These are phyloP conservation scores for Drosophila melanosoma DNA, from an alignment of 2,888 invertebrate species.

Conservation along the genomic window DNA sequence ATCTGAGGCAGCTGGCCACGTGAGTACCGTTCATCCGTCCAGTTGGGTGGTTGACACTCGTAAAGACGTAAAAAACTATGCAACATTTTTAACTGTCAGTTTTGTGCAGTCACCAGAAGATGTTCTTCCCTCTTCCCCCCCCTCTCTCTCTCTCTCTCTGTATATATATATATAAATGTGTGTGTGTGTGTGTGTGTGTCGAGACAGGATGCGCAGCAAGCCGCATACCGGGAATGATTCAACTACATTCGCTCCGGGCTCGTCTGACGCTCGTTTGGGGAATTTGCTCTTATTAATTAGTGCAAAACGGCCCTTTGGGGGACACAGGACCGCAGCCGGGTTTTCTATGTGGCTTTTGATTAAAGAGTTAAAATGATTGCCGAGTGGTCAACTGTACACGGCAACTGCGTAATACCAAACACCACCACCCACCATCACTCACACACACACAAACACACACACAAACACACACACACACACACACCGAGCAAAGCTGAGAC, in stretches of 20 bases:
- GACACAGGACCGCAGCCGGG: slow-evolving; percentile 48
- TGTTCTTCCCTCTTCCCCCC: slow-evolving; percentile 21
- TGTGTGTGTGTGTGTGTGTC: slow-evolving; percentile 14
- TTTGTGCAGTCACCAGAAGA: slow-evolving; percentile 63
- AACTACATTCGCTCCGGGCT: slow-evolving; percentile 36
- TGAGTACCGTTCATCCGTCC: slow-evolving; percentile 38
- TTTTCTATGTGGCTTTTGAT: slow-evolving; percentile 66
- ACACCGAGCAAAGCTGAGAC: neutral
- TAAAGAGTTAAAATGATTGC: slow-evolving; percentile 67
- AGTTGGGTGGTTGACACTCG: slow-evolving; percentile 76
- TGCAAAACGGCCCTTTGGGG: slow-evolving; percentile 81
- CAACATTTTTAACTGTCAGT: slow-evolving; percentile 79
- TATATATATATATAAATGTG: neutral
- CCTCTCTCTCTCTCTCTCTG: neutral
- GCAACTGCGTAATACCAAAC: slow-evolving; percentile 10
- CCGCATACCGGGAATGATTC: slow-evolving; percentile 44
- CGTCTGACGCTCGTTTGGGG: slow-evolving; percentile 58
- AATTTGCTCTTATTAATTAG: slow-evolving; percentile 80
- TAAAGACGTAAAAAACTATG: slow-evolving; percentile 78
- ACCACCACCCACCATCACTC: neutral
- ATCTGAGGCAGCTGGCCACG: slow-evolving; percentile 62
- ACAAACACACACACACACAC: slow-evolving; percentile 2
- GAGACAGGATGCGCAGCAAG: slow-evolving; percentile 37
- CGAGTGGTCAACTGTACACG: slow-evolving; percentile 65
- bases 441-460: slow-evolving; percentile 5